Conservation (phyloP, 2,797 vertebrate genomes). For the Psittacula echo region DNA sequence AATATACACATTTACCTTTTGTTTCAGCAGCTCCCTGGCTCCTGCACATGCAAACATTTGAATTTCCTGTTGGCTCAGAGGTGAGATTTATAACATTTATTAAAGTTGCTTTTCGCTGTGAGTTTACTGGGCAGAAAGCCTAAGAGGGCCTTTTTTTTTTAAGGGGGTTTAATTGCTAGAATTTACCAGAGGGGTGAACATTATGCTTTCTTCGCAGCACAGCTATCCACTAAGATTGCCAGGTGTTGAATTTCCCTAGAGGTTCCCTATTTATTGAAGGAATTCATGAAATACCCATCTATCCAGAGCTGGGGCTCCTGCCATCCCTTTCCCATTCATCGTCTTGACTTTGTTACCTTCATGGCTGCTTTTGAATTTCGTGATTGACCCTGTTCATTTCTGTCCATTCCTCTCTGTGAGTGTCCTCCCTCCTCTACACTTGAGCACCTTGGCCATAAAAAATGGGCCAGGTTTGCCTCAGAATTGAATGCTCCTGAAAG, state of each 20-base stretch:
- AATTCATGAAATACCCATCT: conserved; percentile 61
- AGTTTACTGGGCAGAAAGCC: conserved; percentile 81
- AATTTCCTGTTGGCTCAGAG: conserved; percentile 84
- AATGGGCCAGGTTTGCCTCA: not conserved
- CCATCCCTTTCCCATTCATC: not conserved
- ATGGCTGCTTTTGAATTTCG: conserved; percentile 9
- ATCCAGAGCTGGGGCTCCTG: conserved; percentile 8
- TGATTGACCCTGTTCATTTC: not conserved
- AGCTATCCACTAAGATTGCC: conserved; percentile 72
- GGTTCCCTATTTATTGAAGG: conserved; percentile 55
- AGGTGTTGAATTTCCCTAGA: conserved; percentile 65
- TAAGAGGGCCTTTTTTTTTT: conserved; percentile 66
- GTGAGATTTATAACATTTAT: conserved; percentile 84
- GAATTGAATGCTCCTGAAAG: not conserved
- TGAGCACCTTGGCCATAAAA: not conserved
- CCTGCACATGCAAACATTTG: conserved; percentile 76
- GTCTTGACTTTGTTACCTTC: conserved; percentile 30
- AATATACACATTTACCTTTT: conserved; percentile 72
- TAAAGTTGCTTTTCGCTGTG: conserved; percentile 79
- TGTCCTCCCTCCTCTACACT: not conserved
- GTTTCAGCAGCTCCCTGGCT: conserved; percentile 75
- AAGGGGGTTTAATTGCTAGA: conserved; percentile 76
- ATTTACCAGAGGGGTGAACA: conserved; percentile 73
- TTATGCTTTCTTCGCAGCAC: conserved; percentile 65
- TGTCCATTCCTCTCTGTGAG: not conserved